Evolutionary conservation across 2,113 vertebrate species (phyloP).

Genomic region (Tragulus kanchil): DNA sequence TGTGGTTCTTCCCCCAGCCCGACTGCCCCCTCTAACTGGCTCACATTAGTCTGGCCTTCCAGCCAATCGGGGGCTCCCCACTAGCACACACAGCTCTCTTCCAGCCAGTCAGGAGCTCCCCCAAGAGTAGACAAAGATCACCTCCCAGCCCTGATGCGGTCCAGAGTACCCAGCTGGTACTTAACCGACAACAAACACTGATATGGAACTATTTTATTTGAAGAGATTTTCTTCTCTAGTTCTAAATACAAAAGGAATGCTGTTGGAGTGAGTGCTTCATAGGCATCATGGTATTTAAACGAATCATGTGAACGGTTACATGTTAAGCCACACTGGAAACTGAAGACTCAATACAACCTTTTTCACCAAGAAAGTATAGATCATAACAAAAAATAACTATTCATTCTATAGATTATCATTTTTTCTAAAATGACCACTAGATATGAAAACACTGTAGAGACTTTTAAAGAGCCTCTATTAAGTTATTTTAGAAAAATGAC

Average conservation of each 20-base stretch:
- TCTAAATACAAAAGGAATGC: conserved; percentile 20
- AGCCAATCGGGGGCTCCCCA: not conserved
- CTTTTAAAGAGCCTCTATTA: not conserved
- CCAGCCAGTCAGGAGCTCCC: not conserved
- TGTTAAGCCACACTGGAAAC: conserved; percentile 53
- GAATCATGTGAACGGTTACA: not conserved
- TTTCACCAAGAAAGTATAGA: conserved; percentile 27
- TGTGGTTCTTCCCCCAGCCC: not conserved
- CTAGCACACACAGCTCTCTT: not conserved
- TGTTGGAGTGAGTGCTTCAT: not conserved
- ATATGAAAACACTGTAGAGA: not conserved
- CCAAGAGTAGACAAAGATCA: too few relatives aligned
- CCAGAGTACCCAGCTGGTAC: not conserved
- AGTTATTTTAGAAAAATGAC: conserved; percentile 36
- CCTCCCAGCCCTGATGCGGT: not conserved
- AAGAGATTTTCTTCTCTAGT: conserved; percentile 47
- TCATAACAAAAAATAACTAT: conserved; percentile 45
- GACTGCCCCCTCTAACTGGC: not conserved
- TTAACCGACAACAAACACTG: not conserved
- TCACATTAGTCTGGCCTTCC: fast-evolving
- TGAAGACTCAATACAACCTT: conserved; percentile 13
- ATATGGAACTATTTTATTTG: conserved; percentile 69
- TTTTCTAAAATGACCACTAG: conserved; percentile 48
- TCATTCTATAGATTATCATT: not conserved
- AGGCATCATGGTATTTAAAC: conserved; percentile 10